Evolutionary conservation across 1,140 invertebrate species (phyloP), one percentile per base, ranked within the genome.

Genomic region (Drosophila ironensis): DNA sequence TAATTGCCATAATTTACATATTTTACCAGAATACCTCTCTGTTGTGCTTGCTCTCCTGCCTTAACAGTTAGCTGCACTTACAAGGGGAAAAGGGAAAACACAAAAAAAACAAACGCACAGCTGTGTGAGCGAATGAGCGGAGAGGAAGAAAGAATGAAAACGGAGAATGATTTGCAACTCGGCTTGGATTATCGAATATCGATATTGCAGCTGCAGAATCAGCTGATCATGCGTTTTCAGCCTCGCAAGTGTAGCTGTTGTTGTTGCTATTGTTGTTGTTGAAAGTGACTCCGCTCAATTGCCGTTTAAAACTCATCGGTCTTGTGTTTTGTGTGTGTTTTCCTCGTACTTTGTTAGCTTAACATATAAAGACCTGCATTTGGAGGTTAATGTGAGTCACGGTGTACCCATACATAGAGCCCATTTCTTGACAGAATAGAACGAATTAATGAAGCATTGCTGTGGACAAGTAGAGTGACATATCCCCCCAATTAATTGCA

Each of bases 1-100:
- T 86, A 86, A 74, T 80, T 80, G 70, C 74, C 57, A 61, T 59
- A 75, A 84, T 86, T 84, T 86, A 74, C 78, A 86, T 84, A 74
- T 67, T 74, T 73, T 42, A 72, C 71, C 53, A 41, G 44, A 63
- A 73, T 68, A 69, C 37, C 37, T 48, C 16, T 61, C 6, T 45
- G 9, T 35, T 2, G 8, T 30, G 19, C 11, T 24, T 14, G 2
- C 30, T 54, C 30, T 41, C 25, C 25, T 41, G 20, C 20, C 5
- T 33, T n/a, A 14, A 33, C 2, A 3, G 35, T 41, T 56, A 41
- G 28, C 12, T 46, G 40, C 24, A 37, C 14, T 6, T 6, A 9
- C 30, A 16, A 35, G 12, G 51, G 16, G 27, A 17, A 33, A 35
- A 27, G n/a, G n/a, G n/a, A n/a, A 11, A 17, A 46, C 11, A 12